These are phyloP conservation scores for Drosophila pseudotalamancana DNA, from an alignment of 2,888 invertebrate species.

Conservation along the genomic window DNA sequence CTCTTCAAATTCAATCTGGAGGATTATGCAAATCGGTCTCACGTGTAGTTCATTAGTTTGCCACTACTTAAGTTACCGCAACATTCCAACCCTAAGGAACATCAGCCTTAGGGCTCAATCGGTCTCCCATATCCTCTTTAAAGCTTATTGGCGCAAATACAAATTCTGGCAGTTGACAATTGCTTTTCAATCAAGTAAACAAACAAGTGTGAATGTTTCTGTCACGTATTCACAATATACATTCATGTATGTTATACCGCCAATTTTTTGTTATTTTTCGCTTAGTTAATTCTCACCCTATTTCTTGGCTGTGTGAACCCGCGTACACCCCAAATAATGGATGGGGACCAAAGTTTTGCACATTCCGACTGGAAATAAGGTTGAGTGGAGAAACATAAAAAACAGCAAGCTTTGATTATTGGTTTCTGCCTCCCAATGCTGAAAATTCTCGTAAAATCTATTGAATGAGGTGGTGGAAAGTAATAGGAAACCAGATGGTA, in stretches of 20 bases:
- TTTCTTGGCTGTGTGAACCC: too few species aligned
- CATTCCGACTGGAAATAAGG: too few species aligned
- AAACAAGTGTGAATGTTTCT: constrained; percentile 24
- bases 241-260: constrained; percentile 4
- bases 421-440: too few species aligned
- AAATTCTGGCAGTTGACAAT: constrained; percentile 45
- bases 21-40: constrained; percentile 53
- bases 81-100: constrained; percentile 7
- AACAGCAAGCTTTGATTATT: too few species aligned
- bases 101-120: constrained; percentile 26
- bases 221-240: constrained; percentile 21
- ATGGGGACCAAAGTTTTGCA: too few species aligned
- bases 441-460: too few species aligned
- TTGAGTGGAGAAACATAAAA: too few species aligned
- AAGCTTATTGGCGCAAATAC: background rate
- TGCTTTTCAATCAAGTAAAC: constrained; percentile 71
- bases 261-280: background rate
- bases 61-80: constrained; percentile 4
- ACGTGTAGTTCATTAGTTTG: constrained; percentile 65
- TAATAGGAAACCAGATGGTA: too few species aligned
- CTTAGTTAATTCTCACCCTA: constrained; percentile 1
- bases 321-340: too few species aligned
- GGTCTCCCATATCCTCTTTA: constrained; percentile 1
- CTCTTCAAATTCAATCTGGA: constrained; percentile 51
- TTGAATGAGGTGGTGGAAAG: too few species aligned